phyloP scores from a whole-genome alignment of 2,888 invertebrate genomes.

The Meganola albula region DNA sequence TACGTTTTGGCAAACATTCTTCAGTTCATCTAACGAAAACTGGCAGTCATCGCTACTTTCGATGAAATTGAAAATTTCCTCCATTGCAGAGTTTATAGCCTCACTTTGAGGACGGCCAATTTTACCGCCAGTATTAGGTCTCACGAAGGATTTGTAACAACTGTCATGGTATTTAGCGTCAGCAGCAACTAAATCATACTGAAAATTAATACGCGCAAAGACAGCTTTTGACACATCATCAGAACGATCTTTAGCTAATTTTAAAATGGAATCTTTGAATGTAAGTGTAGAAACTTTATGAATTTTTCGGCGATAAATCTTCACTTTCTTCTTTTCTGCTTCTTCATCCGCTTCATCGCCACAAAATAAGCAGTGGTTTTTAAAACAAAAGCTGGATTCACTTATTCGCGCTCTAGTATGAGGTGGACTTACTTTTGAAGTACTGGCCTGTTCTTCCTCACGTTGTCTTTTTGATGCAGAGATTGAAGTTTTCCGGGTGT shows the following conservation, averaged over 20 bases:
- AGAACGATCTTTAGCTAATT: constrained; percentile 11
- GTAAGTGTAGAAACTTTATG: constrained; percentile 7
- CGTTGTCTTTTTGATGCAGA: constrained; percentile 2
- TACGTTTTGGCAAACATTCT: constrained; percentile 17
- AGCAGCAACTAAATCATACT: constrained; percentile 11
- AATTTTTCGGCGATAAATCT: constrained; percentile 6
- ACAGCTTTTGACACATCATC: constrained; percentile 9
- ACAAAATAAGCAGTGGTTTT: constrained; percentile 6
- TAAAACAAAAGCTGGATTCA: background rate
- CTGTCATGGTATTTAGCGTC: constrained; percentile 8
- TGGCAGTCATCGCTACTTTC: constrained; percentile 23
- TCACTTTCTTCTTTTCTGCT: constrained; percentile 8
- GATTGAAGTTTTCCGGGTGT: constrained; percentile 4
- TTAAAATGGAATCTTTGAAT: constrained; percentile 6
- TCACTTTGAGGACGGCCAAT: constrained; percentile 37
- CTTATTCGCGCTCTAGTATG: background rate
- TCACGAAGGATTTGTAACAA: constrained; percentile 20
- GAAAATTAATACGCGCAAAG: constrained; percentile 7
- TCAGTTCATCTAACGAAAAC: constrained; percentile 13
- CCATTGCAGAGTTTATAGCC: constrained; percentile 32
- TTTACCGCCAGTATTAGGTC: constrained; percentile 34
- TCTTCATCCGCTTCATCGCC: constrained; percentile 12
- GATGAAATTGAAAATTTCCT: constrained; percentile 28
- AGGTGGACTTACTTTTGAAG: background rate
- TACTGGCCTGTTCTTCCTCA: background rate